Conservation (phyloP, 2,113 vertebrate species). For the Phyllopteryx taeniolatus region DNA sequence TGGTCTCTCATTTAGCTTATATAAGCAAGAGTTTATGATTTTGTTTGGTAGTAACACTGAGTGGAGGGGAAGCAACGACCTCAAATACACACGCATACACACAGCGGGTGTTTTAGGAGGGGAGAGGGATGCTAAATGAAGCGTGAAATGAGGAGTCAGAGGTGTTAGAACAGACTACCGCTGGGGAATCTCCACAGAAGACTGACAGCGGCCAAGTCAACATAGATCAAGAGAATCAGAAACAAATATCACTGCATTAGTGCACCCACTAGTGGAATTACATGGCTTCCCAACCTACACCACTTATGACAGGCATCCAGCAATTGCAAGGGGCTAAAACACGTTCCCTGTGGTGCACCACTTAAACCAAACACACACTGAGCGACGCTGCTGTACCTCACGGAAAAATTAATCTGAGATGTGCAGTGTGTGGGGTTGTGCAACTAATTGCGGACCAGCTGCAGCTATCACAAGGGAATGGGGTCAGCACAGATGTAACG, state of each 20-base stretch:
- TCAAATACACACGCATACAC: constrained; percentile 24
- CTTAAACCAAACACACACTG: too few species aligned
- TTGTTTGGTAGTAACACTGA: constrained; percentile 12
- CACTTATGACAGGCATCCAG: background rate
- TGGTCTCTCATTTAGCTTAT: constrained; percentile 32
- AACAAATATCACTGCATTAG: constrained; percentile 26
- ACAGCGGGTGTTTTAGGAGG: constrained; percentile 57
- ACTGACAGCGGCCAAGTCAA: constrained; percentile 51
- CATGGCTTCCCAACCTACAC: background rate
- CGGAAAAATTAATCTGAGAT: too few species aligned
- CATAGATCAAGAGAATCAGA: constrained; percentile 50
- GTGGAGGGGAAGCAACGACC: constrained; percentile 19
- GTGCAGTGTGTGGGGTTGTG: too few species aligned
- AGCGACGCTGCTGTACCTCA: too few species aligned
- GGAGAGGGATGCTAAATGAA: constrained; percentile 66
- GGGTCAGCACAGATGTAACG: too few species aligned
- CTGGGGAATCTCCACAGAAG: constrained; percentile 46
- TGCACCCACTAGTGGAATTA: constrained; percentile 27
- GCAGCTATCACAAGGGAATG: too few species aligned
- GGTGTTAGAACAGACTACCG: constrained; percentile 62
- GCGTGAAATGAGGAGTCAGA: constrained; percentile 69
- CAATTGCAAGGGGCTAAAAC: background rate
- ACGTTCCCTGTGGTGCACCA: background rate
- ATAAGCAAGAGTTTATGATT: constrained; percentile 16
- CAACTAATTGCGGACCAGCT: too few species aligned